Evolutionary conservation across 2,113 vertebrate genomes (phyloP).

Genomic region (Himantopus leucocephalus): DNA sequence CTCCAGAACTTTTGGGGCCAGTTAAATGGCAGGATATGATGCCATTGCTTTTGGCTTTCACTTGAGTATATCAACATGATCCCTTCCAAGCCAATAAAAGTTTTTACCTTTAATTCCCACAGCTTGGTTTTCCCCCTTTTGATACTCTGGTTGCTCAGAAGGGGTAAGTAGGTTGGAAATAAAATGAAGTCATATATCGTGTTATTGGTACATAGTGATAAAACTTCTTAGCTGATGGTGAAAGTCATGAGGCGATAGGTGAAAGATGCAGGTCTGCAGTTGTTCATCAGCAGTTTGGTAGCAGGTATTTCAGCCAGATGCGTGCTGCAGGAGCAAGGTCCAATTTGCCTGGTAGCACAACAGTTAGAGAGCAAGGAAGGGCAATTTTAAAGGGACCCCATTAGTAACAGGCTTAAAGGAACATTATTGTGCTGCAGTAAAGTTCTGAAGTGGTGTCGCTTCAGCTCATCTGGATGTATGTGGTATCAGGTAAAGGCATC

Average conservation of each 20-base stretch:
- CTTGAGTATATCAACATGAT: background rate
- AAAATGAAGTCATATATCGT: background rate
- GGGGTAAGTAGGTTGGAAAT: background rate
- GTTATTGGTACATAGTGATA: fast-evolving
- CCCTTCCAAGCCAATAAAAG: background rate
- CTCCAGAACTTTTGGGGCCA: background rate
- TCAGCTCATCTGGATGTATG: background rate
- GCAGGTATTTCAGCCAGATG: background rate
- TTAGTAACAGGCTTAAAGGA: background rate
- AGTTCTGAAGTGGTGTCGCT: background rate
- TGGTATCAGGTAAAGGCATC: background rate
- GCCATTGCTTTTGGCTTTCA: background rate
- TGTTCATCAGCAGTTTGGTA: background rate
- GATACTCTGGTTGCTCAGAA: background rate
- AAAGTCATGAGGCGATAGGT: background rate
- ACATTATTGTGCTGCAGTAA: background rate
- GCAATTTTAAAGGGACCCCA: background rate
- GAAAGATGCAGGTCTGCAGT: background rate
- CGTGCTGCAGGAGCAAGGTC: fast-evolving
- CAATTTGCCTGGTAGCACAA: background rate
- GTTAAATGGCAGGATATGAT: background rate
- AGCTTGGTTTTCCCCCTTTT: background rate
- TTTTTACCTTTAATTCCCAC: background rate
- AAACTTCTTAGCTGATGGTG: background rate
- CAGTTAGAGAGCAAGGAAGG: background rate